Conservation (phyloP, 2,888 invertebrate species). For the Pterobdella sp. region DNA sequence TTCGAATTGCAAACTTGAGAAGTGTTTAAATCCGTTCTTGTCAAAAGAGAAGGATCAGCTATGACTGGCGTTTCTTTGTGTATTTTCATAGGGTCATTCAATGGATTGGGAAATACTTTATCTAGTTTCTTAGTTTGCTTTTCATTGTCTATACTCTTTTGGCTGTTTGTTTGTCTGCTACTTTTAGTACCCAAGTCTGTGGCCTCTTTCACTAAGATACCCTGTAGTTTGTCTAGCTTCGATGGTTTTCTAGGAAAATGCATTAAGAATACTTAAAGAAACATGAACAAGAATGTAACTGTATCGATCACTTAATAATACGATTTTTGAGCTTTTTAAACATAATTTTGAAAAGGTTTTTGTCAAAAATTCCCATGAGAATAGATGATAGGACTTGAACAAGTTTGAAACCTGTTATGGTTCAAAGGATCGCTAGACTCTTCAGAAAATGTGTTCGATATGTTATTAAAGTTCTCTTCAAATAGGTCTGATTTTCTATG, state of each 20-base stretch:
- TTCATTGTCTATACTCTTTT: background rate
- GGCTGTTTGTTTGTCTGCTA: background rate
- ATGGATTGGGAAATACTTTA: background rate
- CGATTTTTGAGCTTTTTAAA: no score
- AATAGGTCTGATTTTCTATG: background rate
- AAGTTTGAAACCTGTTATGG: no score
- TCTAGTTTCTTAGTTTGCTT: background rate
- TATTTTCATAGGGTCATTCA: background rate
- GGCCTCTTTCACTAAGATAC: background rate
- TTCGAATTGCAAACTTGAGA: background rate
- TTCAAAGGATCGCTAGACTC: background rate
- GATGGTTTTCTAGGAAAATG: background rate
- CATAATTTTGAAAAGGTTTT: background rate
- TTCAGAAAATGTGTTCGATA: background rate
- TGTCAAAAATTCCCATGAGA: no score
- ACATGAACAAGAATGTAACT: no score
- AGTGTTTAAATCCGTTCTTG: background rate
- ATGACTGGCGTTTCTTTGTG: no score
- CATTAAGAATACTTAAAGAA: no score
- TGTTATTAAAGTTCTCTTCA: constrained; percentile 7
- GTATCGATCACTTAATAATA: no score
- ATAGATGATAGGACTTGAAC: no score
- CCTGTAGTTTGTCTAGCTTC: constrained; percentile 5
- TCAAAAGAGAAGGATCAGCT: background rate
- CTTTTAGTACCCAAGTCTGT: background rate